Evolutionary conservation across 2,888 invertebrate genomes (phyloP).

Genomic region (Leucania comma): DNA sequence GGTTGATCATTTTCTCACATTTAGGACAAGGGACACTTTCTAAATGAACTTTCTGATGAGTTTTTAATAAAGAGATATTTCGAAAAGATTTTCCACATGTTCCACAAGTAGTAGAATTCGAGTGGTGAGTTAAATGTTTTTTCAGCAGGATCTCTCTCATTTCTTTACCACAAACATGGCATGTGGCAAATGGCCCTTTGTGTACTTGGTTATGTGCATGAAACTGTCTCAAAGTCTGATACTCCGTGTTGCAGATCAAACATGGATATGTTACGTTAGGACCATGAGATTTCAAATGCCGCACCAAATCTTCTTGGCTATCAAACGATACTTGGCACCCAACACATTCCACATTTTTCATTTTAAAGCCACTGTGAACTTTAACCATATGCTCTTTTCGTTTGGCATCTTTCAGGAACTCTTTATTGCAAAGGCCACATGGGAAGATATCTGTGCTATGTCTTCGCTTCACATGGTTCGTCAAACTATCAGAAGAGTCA

Average conservation of each 20-base stretch:
- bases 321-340: conserved; percentile 63
- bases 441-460: conserved; percentile 70
- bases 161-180: conserved; percentile 63
- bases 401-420: conserved; percentile 56
- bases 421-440: conserved; percentile 72
- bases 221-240: conserved; percentile 47
- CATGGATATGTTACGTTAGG: conserved; percentile 45
- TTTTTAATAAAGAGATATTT: conserved; percentile 58
- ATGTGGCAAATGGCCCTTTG: conserved; percentile 49
- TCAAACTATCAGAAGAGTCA: conserved; percentile 63
- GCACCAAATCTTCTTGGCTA: conserved; percentile 68
- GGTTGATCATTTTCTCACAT: conserved; percentile 67
- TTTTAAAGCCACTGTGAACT: conserved; percentile 72
- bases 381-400: conserved; percentile 72
- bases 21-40: conserved; percentile 68
- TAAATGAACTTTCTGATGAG: conserved; percentile 68
- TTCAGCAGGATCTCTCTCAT: conserved; percentile 59
- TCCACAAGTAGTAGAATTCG: conserved; percentile 58
- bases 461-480: conserved; percentile 66
- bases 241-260: conserved; percentile 49
- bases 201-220: conserved; percentile 53
- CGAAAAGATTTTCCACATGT: conserved; percentile 70
- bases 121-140: conserved; percentile 63
- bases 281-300: conserved; percentile 67
- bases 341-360: conserved; percentile 63